phyloP scores from a whole-genome alignment of 2,113 vertebrate species.

The Prionailurus bengalensis region DNA sequence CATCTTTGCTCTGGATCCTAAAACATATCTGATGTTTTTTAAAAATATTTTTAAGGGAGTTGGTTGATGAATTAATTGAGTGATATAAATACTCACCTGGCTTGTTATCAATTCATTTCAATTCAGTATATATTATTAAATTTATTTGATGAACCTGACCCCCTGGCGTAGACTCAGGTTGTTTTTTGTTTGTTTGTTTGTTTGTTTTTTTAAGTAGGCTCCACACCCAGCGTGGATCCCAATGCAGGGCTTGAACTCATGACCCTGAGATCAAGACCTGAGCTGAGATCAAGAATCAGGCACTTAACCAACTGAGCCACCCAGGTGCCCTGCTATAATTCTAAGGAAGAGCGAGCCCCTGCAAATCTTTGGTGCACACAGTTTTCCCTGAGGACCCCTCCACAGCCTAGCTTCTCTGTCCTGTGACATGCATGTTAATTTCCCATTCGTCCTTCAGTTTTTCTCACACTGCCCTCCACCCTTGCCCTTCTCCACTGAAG shows the following conservation, averaged over 20 bases:
- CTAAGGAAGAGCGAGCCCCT: background rate
- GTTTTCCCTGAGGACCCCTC: rapidly evolving
- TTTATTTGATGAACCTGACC: background rate
- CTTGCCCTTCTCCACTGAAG: background rate
- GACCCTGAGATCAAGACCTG: no score
- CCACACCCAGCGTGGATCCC: no score
- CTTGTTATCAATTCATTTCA: background rate
- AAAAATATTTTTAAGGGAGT: slow-evolving; percentile 5
- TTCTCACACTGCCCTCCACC: background rate
- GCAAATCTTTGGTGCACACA: rapidly evolving
- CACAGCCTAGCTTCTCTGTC: rapidly evolving
- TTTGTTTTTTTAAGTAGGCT: no score
- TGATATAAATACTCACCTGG: background rate
- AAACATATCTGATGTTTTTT: no score
- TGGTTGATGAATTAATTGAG: background rate
- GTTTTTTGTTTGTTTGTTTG: rapidly evolving
- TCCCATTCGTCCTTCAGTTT: background rate
- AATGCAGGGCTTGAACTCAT: no score
- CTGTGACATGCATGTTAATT: background rate
- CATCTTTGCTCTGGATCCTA: background rate
- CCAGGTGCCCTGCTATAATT: background rate
- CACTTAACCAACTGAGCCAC: no score
- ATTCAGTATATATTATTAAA: background rate
- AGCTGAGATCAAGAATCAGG: no score
- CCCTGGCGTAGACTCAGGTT: background rate